A percentile compares a stretch with the other conserved stretches of the same genome.
Conservation (phyloP, 2,113 vertebrate genomes). For the Rattus rattus region DNA sequence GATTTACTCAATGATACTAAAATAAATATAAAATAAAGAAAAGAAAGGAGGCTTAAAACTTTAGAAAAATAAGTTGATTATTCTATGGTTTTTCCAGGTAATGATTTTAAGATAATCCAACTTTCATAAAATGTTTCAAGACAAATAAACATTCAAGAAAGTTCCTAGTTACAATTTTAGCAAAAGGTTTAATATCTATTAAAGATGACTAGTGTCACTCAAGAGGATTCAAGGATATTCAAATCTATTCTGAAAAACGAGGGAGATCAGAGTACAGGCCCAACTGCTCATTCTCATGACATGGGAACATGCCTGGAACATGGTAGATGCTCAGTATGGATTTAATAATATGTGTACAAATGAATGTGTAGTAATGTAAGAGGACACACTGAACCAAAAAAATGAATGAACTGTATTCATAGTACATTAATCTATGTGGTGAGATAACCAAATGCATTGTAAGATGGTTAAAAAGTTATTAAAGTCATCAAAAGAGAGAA, state of each 20-base stretch:
- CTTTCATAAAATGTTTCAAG: not conserved
- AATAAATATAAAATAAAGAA: not conserved
- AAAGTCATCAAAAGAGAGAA: not conserved
- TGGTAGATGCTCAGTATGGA: not conserved
- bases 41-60: not conserved
- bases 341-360: not conserved
- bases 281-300: not conserved
- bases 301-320: not conserved
- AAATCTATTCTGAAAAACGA: not conserved
- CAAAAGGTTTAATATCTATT: not conserved
- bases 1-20: not conserved
- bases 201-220: not conserved
- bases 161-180: not conserved
- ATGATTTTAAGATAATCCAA: not conserved
- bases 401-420: not conserved
- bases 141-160: not conserved
- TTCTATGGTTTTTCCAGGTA: not conserved
- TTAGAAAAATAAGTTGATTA: constrained; percentile 6
- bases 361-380: not conserved
- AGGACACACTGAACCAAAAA: not conserved
- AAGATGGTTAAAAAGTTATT: not conserved
- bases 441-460: not conserved
- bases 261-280: not conserved
- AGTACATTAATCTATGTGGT: not conserved
- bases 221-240: not conserved